These are phyloP conservation scores for Bursaphelenchus mucronatus DNA, from an alignment of 1,140 invertebrate species.

Conservation along the genomic window DNA sequence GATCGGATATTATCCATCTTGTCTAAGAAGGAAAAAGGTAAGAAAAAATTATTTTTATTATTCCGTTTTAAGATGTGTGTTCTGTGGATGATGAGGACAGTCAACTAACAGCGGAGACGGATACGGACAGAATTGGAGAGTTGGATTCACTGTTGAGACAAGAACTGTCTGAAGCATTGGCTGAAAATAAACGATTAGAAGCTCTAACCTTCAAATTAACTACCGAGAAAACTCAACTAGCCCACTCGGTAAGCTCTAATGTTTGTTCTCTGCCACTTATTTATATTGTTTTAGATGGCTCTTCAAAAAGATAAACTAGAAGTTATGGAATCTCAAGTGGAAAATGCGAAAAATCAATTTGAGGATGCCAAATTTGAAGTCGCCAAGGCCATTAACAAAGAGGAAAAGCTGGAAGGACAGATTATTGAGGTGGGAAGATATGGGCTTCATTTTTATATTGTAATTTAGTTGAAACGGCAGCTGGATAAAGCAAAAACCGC, in stretches of 20 bases:
- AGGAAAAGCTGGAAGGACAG: slow-evolving; percentile 39
- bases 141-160: slow-evolving; percentile 18
- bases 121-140: slow-evolving; percentile 16
- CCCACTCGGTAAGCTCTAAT: neutral
- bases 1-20: slow-evolving; percentile 13
- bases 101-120: slow-evolving; percentile 14
- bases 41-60: slow-evolving; percentile 26
- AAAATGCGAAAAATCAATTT: slow-evolving; percentile 35
- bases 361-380: slow-evolving; percentile 41
- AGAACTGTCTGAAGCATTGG: slow-evolving; percentile 26
- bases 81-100: slow-evolving; percentile 20
- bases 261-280: neutral
- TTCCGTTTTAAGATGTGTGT: neutral
- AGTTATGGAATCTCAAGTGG: slow-evolving; percentile 40
- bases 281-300: slow-evolving; percentile 22
- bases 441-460: neutral
- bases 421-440: slow-evolving; percentile 36
- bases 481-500: neutral
- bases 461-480: slow-evolving; percentile 17
- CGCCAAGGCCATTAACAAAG: slow-evolving; percentile 30
- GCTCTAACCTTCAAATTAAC: slow-evolving; percentile 16
- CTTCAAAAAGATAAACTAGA: slow-evolving; percentile 30
- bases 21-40: neutral
- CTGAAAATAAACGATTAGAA: slow-evolving; percentile 42
- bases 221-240: neutral